Evolutionary conservation across 2,888 invertebrate species (phyloP), one percentile per base, ranked within the genome.

Genomic region (Tenthredo distinguenda): DNA sequence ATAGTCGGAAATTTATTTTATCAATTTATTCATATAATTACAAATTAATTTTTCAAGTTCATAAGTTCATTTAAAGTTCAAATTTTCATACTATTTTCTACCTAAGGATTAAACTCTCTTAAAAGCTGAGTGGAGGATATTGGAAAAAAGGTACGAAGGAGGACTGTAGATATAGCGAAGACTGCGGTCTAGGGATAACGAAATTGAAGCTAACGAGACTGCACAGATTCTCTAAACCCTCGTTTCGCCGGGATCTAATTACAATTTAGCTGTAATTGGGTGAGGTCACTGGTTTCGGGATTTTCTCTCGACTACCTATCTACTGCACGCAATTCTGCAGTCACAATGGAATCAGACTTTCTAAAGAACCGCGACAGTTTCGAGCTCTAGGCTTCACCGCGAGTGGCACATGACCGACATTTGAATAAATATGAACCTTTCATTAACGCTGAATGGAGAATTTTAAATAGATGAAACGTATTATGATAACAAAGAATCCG

Each of bases 291-390:
- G 81, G 62, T 81, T 81, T 58, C 34, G 26, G 81, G 62, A 37
- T 81, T 81, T 62, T 81, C 37, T 81, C 62, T 62, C 40, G 37
- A 62, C 81, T 37, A 26, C 40, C 34, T 37, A 26, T 21, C 34
- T 18, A 79, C 58, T 62, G 62, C n/a, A 37, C 37, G 72, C 12
- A n/a, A n/a, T 72, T 72, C 26, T 62, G 40, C 40, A 77, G 15
- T 55, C 26, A 81, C 81, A 62, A 81, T 62, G 40, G 81, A 37
- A 37, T 62, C 40, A 58, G 81, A 81, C 37, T 62, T 81, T 62
- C 58, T 40, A 81, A 21, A 81, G 81, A 81, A 81, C 81, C 34
- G 77, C 37, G 58, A 81, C 81, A 37, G n/a, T 40, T 81, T 62
- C 40, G 40, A 81, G 62, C 21, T 62, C 21, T 21, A 21, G 21